Conservation (phyloP, 1,140 invertebrate genomes). For the Epicauta chinensis region DNA sequence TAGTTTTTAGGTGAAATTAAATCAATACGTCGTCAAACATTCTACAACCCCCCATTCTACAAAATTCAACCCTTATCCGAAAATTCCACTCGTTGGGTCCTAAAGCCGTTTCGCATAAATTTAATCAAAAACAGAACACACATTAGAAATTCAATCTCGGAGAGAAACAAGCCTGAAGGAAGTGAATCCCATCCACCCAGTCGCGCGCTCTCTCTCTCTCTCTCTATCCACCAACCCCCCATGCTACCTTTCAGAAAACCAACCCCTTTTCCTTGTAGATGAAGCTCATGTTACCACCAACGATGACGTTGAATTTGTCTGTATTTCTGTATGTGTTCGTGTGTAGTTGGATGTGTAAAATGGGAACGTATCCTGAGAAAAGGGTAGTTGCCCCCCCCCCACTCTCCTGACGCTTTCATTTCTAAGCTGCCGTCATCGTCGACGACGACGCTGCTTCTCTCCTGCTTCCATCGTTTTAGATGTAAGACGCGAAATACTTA, state of each 20-base stretch:
- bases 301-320: constrained; percentile 25
- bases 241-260: constrained; percentile 23
- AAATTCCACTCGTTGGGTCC: constrained; percentile 29
- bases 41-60: too few relatives aligned
- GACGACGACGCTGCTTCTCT: too few relatives aligned
- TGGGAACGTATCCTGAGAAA: too few relatives aligned
- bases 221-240: constrained; percentile 17
- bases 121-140: constrained; percentile 43
- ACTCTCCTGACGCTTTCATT: too few relatives aligned
- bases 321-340: constrained; percentile 5
- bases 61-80: constrained; percentile 3
- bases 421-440: too few relatives aligned
- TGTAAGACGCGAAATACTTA: constrained; percentile 34
- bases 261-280: constrained; percentile 32
- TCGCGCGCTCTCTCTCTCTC: constrained; percentile 23
- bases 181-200: constrained; percentile 23
- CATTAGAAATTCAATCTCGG: constrained; percentile 44
- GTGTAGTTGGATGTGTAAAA: too few relatives aligned
- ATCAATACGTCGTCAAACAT: too few relatives aligned
- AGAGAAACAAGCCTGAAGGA: constrained; percentile 34
- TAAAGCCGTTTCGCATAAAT: constrained; percentile 39
- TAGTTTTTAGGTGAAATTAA: too few relatives aligned
- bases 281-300: constrained; percentile 24
- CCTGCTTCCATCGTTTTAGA: constrained; percentile 6
- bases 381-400: too few relatives aligned